A percentile compares a stretch with the other conserved stretches of the same genome.
These are phyloP conservation scores for Aleiodes alternator DNA, from an alignment of 2,888 invertebrate species.

Conservation along the genomic window DNA sequence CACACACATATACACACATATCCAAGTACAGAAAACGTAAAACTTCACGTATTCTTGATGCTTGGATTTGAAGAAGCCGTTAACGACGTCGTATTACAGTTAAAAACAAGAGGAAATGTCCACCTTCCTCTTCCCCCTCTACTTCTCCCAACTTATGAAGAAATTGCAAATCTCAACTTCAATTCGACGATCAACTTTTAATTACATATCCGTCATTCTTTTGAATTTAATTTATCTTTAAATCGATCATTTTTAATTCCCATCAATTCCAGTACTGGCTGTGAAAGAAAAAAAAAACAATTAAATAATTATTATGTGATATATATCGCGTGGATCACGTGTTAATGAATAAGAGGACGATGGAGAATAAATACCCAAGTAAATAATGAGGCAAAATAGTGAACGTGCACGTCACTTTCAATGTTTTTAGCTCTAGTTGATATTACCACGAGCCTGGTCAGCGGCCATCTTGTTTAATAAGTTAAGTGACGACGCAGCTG, in stretches of 20 bases:
- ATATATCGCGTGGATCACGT: constrained; percentile 27
- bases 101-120: too few species aligned
- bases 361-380: constrained; percentile 1
- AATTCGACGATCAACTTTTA: too few species aligned
- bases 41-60: constrained; percentile 2
- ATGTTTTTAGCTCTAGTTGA: constrained; percentile 44
- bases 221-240: too few species aligned
- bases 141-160: too few species aligned
- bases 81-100: constrained; percentile 19
- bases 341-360: constrained; percentile 16
- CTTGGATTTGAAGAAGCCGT: constrained; percentile 35
- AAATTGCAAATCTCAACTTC: too few species aligned
- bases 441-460: constrained; percentile 49
- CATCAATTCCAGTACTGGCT: neutral
- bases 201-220: too few species aligned
- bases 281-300: constrained; percentile 59
- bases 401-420: constrained; percentile 1
- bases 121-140: too few species aligned
- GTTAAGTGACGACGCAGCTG: constrained; percentile 75
- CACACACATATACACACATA: too few species aligned
- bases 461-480: constrained; percentile 73
- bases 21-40: constrained; percentile 7
- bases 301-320: constrained; percentile 63
- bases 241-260: too few species aligned
- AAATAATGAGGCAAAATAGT: constrained; percentile 30